A percentile compares a stretch with the other conserved stretches of the same genome.
Conservation (phyloP, 1,140 invertebrate species). For the Drosophila repletoides region DNA sequence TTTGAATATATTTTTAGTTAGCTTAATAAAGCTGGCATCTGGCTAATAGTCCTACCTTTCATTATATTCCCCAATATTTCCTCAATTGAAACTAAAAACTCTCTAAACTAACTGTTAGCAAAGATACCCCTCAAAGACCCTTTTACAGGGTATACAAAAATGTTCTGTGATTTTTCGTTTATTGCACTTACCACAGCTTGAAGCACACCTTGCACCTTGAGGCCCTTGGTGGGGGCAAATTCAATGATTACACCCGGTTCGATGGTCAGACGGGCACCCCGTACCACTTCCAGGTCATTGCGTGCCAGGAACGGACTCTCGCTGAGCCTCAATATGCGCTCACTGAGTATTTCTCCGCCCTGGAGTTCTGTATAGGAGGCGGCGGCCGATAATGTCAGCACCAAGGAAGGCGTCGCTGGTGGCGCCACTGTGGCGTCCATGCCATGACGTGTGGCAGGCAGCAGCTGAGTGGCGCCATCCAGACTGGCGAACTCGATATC, state of each 20-base stretch:
- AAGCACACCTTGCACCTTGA: slow-evolving; percentile 93
- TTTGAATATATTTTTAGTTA: no score
- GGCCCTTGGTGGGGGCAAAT: slow-evolving; percentile 94
- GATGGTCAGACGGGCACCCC: slow-evolving; percentile 89
- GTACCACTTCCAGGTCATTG: slow-evolving; percentile 91
- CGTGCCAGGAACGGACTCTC: slow-evolving; percentile 90
- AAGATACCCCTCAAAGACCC: not conserved
- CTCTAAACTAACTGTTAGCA: not conserved
- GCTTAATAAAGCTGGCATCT: not conserved
- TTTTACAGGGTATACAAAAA: not conserved
- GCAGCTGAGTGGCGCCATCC: slow-evolving; percentile 69
- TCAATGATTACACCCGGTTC: slow-evolving; percentile 93
- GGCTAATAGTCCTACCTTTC: not conserved
- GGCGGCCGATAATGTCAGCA: slow-evolving; percentile 56
- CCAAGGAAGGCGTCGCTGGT: slow-evolving; percentile 40
- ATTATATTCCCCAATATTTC: not conserved
- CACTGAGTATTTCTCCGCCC: slow-evolving; percentile 83
- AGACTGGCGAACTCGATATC: slow-evolving; percentile 80
- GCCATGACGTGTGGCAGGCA: slow-evolving; percentile 57
- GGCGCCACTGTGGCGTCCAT: slow-evolving; percentile 62
- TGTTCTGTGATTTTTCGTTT: not conserved
- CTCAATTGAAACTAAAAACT: no score
- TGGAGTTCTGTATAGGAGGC: slow-evolving; percentile 68
- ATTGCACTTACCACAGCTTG: slow-evolving; percentile 90
- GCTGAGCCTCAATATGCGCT: slow-evolving; percentile 83